These are phyloP conservation scores for Mesodorylaimus sp. DNA, from an alignment of 2,888 invertebrate genomes.

Conservation along the genomic window DNA sequence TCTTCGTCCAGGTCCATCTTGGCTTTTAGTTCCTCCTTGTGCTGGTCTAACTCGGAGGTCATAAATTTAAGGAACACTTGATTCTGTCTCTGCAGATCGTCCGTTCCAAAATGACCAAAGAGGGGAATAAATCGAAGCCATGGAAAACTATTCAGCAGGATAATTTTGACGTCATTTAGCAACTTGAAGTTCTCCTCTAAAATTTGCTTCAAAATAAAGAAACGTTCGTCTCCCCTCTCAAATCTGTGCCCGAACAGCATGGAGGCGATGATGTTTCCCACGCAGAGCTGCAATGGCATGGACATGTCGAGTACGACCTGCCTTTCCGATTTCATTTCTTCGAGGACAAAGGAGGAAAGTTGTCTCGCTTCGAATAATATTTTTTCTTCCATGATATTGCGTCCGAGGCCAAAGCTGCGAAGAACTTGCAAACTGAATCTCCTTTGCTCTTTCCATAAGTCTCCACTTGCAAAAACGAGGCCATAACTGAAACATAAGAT, in stretches of 20 bases:
- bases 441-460: not conserved
- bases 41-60: too few species aligned
- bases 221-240: conserved; percentile 10
- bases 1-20: conserved; percentile 11
- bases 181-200: not conserved
- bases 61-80: too few species aligned
- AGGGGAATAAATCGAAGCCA: not conserved
- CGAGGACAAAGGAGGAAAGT: not conserved
- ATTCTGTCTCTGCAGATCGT: too few species aligned
- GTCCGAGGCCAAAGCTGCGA: not conserved
- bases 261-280: conserved; percentile 19
- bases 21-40: too few species aligned
- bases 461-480: not conserved
- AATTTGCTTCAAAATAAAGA: not conserved
- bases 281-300: conserved; percentile 13
- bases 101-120: conserved; percentile 1
- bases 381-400: not conserved
- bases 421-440: not conserved
- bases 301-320: too few species aligned
- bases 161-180: not conserved
- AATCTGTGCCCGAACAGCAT: conserved; percentile 16
- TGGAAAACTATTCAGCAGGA: not conserved
- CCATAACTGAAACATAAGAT: not conserved
- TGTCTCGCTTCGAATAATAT: not conserved
- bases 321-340: not conserved